phyloP scores from a whole-genome alignment of 92 coral and sea anemone genomes.

The Pocillopora meandrina region DNA sequence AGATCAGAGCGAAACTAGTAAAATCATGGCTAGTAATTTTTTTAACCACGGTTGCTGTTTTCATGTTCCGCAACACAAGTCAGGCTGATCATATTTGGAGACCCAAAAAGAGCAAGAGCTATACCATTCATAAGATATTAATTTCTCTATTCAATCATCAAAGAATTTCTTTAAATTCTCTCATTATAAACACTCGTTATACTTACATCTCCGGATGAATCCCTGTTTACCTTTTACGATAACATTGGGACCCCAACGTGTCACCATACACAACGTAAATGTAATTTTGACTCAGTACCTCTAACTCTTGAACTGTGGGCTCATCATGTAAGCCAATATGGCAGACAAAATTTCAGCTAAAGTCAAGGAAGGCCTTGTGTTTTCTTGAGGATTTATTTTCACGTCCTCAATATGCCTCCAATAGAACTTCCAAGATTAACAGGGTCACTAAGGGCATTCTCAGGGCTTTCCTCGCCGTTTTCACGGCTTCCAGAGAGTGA shows the following conservation, averaged over 20 bases:
- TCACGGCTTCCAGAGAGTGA: constrained; percentile 29
- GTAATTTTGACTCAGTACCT: background rate
- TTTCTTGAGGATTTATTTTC: background rate
- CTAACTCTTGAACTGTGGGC: background rate
- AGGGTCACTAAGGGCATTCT: constrained; percentile 91
- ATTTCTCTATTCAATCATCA: background rate
- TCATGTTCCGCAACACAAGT: background rate
- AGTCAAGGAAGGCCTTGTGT: background rate
- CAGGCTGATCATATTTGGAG: background rate
- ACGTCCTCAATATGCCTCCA: constrained; percentile 38
- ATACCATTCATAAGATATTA: background rate
- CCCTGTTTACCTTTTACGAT: background rate
- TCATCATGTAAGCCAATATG: background rate
- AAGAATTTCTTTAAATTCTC: background rate
- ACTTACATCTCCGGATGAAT: background rate
- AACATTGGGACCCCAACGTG: too few species aligned
- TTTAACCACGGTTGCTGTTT: too few species aligned
- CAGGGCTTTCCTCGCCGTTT: constrained; percentile 85
- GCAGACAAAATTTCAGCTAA: background rate
- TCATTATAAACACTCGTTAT: background rate
- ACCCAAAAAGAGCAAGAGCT: background rate
- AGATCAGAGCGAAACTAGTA: too few species aligned
- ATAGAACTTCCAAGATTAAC: constrained; percentile 94
- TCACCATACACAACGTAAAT: background rate
- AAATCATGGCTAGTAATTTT: too few species aligned